Base-by-base conservation (phyloP, 2,113 vertebrate species). In the Gymnobelideus leadbeateri region DNA sequence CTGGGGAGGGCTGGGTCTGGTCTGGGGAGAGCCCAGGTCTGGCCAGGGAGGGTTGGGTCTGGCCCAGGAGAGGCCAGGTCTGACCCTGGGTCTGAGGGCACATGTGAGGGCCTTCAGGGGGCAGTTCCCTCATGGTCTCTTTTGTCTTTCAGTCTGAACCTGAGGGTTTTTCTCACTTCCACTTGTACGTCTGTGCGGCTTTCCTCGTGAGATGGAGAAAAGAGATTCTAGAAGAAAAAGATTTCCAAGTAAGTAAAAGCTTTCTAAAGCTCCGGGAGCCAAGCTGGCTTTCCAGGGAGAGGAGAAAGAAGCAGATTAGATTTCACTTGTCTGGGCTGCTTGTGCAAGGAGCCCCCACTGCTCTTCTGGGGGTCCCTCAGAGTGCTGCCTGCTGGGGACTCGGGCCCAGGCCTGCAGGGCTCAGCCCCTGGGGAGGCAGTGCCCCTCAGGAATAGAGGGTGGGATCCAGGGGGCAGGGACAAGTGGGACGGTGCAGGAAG, bases 131-230 rank as follows among this genome's bases (percentile, higher is more conserved):
- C 31, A 98, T 54, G 7, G 2, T 31, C 49, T 53, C 89, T 31
- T 50, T 11, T 97, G 95, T 94, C 92, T 91, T 95, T 31, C 91
- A 99, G 99, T 99, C 99, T 89, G 99, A 99, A 98, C 99, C 99
- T 25, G 99, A 99, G 97, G 99, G 99, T 49, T 99, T 99, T 98
- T 99, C 99, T 91, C 99, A 99, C 94, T 99, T 99, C 98, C 99
- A 99, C 98, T 98, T 99, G 94, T 99, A 99, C 5, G 99, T 99
- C 90, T 99, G 99, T 47, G 99, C 99, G 10, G 99, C 99, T 96
- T 99, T 99, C 98, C 99, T 99, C 95, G 98, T 99, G 97, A 98
- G 98, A 93, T 99, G 99, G 99, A 99, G 99, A 98, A 99, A 99
- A 98, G 99, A 99, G 92, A 99, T 99, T 55, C 97, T 99, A n/a